Base-by-base conservation (phyloP, 2,888 invertebrate species). In the Apamea monoglypha region DNA sequence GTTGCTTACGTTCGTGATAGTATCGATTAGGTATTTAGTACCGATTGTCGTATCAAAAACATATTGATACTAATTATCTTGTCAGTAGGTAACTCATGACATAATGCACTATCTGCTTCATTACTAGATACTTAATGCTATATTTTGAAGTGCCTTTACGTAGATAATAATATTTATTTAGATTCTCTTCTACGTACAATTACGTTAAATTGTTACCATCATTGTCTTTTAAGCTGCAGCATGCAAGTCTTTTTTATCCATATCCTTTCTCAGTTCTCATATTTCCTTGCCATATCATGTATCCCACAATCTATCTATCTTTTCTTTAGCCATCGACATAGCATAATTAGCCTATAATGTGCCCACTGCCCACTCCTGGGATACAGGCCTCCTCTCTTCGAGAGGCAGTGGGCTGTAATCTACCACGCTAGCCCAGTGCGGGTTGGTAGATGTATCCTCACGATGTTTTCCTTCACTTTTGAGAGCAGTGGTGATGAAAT, bases 31-130 rank as follows among this genome's bases (percentile, higher is more conserved):
- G 12, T 56, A 67, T 14, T 10, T 50, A 36, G 25, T 36, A 36
- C 18, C 47, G 10, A 59, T 4, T 75, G 73, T 66, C 67, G 21
- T 72, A 74, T 76, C 47, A 32, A 61, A 76, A 78, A 75, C 21
- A 82, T 81, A n/a, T 53, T 70, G 29, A 56, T 78, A 50, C 61
- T 83, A 36, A 72, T 84, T 75, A 80, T 83, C 68, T 73, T 66
- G 75, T 83, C 61, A 71, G 25, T 44, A 29, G 36, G 61, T 36
- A 47, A 36, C 67, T 56, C 18, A 74, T 63, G 68, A 36, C 32
- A 56, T 47, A 80, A 29, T 61, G 53, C 74, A 53, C 47, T 63
- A 74, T 68, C 68, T 53, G 25, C 18, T 32, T 72, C 44, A 80
- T 66, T 59, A 47, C 32, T 32, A 32, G 32, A 44, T 56, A 66